Percentiles rank a stretch among this genome's conserved stretches.
phyloP scores from a whole-genome alignment of 2,113 vertebrate genomes.

The Corydoras sp. region DNA sequence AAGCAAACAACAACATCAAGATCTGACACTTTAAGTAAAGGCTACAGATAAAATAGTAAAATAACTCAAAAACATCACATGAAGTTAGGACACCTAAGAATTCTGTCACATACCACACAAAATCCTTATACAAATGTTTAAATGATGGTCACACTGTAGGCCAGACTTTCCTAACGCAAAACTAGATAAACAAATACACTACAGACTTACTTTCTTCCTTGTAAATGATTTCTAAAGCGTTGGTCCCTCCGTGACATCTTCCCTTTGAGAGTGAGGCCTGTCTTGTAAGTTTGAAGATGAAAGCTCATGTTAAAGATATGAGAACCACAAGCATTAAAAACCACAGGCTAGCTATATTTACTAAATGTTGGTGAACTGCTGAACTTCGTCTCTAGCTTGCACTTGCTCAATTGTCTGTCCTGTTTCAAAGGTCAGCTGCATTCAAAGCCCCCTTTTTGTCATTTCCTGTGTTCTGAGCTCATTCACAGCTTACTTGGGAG shows the following conservation, averaged over 20 bases:
- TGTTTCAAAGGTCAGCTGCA: conserved; percentile 50
- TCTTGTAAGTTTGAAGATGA: conserved; percentile 52
- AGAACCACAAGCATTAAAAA: conserved; percentile 6
- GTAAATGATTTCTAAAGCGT: conserved; percentile 36
- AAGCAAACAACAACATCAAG: no score
- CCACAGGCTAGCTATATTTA: conserved; percentile 33
- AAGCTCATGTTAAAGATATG: conserved; percentile 44
- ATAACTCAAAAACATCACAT: background rate
- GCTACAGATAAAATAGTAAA: background rate
- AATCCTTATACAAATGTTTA: no score
- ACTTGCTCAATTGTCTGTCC: conserved; percentile 33
- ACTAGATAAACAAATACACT: background rate
- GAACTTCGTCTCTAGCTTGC: background rate
- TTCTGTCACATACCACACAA: no score
- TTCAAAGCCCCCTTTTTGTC: conserved; percentile 21
- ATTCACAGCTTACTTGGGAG: conserved; percentile 46
- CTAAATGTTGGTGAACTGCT: background rate
- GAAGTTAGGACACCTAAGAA: no score
- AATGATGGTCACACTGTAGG: no score
- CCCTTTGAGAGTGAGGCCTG: conserved; percentile 40
- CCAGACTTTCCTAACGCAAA: no score
- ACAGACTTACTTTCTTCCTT: conserved; percentile 54
- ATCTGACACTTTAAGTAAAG: background rate
- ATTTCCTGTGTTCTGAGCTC: conserved; percentile 52
- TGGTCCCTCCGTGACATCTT: conserved; percentile 54